phyloP scores from a whole-genome alignment of 2,888 invertebrate species.

The Anthophora plumipes region DNA sequence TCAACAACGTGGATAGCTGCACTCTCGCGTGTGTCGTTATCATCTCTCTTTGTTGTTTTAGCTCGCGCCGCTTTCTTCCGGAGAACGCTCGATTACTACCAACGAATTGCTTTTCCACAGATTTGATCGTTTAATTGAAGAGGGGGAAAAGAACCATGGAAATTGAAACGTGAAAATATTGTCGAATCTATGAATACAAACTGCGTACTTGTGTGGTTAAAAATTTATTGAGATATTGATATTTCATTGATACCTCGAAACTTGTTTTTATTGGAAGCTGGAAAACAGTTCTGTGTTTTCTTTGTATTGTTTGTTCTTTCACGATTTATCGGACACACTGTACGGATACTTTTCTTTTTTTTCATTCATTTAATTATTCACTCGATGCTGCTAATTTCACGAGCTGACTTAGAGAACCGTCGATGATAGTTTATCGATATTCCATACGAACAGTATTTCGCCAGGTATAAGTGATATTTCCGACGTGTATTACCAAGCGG shows the following conservation, averaged over 20 bases:
- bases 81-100: constrained; percentile 20
- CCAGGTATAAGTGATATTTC: background rate
- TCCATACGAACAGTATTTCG: background rate
- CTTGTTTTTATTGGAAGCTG: no score
- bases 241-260: no score
- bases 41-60: constrained; percentile 49
- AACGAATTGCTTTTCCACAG: constrained; percentile 13
- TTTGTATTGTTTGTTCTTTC: no score
- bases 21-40: constrained; percentile 56
- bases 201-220: no score
- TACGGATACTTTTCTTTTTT: no score
- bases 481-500: background rate
- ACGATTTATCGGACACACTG: no score
- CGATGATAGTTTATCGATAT: background rate
- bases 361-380: no score
- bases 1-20: constrained; percentile 51
- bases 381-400: no score
- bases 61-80: constrained; percentile 44
- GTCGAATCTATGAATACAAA: no score
- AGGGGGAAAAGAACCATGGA: background rate
- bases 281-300: no score
- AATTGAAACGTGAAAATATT: background rate
- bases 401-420: no score
- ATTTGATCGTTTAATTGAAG: background rate
- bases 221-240: no score